Base-by-base conservation (phyloP, 2,113 vertebrate genomes). In the Dryoscopus gambensis region DNA sequence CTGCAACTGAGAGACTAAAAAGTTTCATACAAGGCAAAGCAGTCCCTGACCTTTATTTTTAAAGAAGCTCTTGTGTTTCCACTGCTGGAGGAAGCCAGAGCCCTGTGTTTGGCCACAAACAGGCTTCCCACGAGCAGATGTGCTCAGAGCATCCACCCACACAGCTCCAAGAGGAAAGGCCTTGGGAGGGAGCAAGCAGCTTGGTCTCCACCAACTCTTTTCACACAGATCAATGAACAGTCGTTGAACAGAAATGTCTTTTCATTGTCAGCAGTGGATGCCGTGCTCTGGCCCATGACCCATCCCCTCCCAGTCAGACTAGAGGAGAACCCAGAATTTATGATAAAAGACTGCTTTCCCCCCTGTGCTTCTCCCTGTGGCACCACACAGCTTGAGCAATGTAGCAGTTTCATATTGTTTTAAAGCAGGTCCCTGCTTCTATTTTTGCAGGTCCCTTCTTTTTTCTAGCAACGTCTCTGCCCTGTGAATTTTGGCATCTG, bases 191-290 rank as follows among this genome's bases (percentile, higher is more conserved):
- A 89, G 57, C 10, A 8, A 35, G 84, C 13, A 3, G 70, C 46
- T 35, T 68, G 33, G 30, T 88, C 84, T 94, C 94, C 87, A 80
- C 93, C 91, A 94, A 95, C 94, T 92, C 93, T 31, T 96, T 95
- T 95, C 91, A 85, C 96, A 94, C 55, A 65, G 87, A 94, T 91
- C 63, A 86, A 83, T 70, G 88, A 74, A 37, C 10, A 30, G 62
- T 75, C 0, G 0, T 39, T 68, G 81, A 80, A 92, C 35, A 96
- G 94, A 93, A 94, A 84, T 3, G 33, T 23, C 59, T 93, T 93
- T 93, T 95, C 78, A 94, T 76, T 47, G 78, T 5, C 70, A 82
- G 69, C 69, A 87, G 50, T 3, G 0, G 1, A 78, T 69, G 65
- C 77, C 3, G 0, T 62, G 42, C 56, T 85, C 63, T 2, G 0